Conservation (phyloP, 2,113 vertebrate genomes). For the Cercopithecus mona region DNA sequence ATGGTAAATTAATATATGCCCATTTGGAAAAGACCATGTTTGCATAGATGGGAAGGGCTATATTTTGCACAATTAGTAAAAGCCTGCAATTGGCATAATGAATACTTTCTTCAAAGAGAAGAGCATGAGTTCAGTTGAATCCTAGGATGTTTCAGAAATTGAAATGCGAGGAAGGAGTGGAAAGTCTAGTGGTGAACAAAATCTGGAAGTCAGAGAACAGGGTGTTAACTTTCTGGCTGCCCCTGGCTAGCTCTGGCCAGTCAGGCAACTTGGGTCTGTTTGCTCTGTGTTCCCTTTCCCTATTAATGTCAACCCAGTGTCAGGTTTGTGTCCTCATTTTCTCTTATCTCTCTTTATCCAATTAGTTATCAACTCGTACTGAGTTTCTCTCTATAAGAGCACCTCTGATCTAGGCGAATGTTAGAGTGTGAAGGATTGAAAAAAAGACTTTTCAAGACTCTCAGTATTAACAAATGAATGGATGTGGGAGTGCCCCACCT, state of each 20-base stretch:
- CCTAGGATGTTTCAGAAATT: not conserved
- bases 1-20: slow-evolving; percentile 21
- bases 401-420: not conserved
- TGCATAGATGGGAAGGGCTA: not conserved
- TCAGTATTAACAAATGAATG: not conserved
- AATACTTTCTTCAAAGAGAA: slow-evolving; percentile 50
- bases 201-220: not conserved
- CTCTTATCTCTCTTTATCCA: not conserved
- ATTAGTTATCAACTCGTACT: not conserved
- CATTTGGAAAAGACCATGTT: slow-evolving; percentile 31
- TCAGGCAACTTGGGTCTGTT: not conserved
- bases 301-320: not conserved
- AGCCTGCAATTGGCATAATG: slow-evolving; percentile 44
- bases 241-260: not conserved
- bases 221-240: not conserved
- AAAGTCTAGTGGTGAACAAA: not conserved
- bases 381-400: not conserved
- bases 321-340: not conserved
- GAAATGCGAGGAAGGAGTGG: not conserved
- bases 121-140: not conserved
- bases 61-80: slow-evolving; percentile 44
- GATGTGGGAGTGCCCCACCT: not conserved
- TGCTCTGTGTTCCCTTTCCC: not conserved
- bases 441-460: not conserved
- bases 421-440: not conserved